Base-by-base conservation (phyloP, 2,888 invertebrate genomes). In the Dryadula phaetusa region DNA sequence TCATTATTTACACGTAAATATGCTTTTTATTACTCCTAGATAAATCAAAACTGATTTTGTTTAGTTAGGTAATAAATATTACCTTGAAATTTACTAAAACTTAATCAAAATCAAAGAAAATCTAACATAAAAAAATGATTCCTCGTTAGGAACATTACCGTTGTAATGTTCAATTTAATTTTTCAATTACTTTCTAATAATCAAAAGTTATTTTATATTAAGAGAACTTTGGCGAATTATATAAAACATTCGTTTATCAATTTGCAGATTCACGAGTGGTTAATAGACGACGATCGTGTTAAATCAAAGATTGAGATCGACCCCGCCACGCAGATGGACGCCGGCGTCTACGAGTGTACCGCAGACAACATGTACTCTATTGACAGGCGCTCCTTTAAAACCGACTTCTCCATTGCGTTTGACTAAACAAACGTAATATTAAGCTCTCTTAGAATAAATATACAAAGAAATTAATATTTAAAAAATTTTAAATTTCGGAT, bases 321-420 rank as follows among this genome's bases (percentile, higher is more conserved):
- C 85, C 98, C 98, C 10, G 98, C 98, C 0, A 97, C 98, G 3
- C 98, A 98, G 92, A 98, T 98, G 98, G 98, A 98, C 83, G 98
- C 98, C 12, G 98, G 98, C n/a, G 96, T 97, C 18, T 98, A 98
- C 85, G 98, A 98, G 85, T 98, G 98, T 80, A 97, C 97, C 4
- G 98, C 98, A 0, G 98, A 98, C 87, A 98, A 98, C 82, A 98
- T 97, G 96, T 98, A 98, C 85, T 96, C 97, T 40, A 96, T 98
- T 71, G 98, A 98, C 86, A 94, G 97, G 70, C 94, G 98, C 82
- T 97, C 97, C 69, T 98, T 98, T 90, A 97, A 98, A 90, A 98
- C 98, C 67, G 98, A 98, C 90, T 98, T 98, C 94, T 96, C 97
- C 74, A 97, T 97, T 83, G 96, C 96, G 56, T 97, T 97, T 87